Evolutionary conservation across 2,888 invertebrate species (phyloP).

Genomic region (Colostygia pectinataria): DNA sequence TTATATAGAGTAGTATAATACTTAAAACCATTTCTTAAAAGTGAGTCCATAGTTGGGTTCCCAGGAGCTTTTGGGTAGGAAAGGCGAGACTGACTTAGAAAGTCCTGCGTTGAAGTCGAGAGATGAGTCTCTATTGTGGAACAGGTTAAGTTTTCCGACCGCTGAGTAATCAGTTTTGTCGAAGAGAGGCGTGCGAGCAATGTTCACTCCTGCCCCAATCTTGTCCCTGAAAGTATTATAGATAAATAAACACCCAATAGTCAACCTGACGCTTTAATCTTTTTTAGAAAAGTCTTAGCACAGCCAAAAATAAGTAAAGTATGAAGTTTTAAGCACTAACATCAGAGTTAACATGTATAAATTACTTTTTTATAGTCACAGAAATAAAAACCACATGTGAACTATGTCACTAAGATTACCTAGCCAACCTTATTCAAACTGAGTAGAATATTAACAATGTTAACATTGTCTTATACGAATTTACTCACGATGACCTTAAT

Average conservation of each 20-base stretch:
- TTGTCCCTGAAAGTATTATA: conserved; percentile 43
- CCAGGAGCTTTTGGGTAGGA: conserved; percentile 43
- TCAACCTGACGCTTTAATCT: no score
- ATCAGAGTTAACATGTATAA: no score
- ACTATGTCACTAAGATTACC: no score
- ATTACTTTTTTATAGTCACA: no score
- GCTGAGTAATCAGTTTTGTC: conserved; percentile 51
- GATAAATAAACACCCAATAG: neutral
- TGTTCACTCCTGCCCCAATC: conserved; percentile 45
- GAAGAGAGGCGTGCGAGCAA: conserved; percentile 45
- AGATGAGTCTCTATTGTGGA: conserved; percentile 38
- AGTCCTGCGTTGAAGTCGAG: conserved; percentile 54
- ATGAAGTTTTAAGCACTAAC: no score
- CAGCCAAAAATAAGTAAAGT: no score
- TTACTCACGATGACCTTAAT: no score
- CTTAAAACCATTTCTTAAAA: conserved; percentile 44
- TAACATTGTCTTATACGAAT: no score
- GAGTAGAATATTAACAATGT: no score
- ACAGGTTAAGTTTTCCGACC: conserved; percentile 50
- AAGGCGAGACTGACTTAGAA: conserved; percentile 47
- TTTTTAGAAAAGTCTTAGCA: no score
- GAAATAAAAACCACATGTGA: no score
- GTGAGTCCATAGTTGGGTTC: conserved; percentile 42
- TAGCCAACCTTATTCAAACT: no score
- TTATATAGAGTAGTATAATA: neutral